These are phyloP conservation scores for Peromyscus californicus DNA, from an alignment of 2,113 vertebrate species.

Conservation along the genomic window DNA sequence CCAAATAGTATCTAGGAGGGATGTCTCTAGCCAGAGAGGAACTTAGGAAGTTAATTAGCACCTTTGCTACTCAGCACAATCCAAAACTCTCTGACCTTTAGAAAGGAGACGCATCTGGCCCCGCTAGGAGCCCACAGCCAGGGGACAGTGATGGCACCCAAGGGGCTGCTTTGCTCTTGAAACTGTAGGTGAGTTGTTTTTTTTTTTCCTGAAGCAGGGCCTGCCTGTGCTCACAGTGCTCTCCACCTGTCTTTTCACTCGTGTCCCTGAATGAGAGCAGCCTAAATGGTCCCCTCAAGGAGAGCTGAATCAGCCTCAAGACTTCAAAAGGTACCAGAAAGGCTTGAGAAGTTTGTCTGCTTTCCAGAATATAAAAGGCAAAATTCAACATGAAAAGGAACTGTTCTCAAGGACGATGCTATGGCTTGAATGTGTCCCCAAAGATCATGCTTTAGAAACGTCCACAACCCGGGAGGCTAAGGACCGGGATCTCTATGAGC, in stretches of 20 bases:
- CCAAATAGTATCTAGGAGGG: background rate
- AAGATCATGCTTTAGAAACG: background rate
- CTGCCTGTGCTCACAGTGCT: background rate
- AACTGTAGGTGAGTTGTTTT: background rate
- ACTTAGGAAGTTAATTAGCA: background rate
- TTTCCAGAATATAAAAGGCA: background rate
- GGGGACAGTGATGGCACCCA: background rate
- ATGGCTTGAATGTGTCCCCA: background rate
- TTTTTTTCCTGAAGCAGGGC: background rate
- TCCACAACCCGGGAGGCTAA: background rate
- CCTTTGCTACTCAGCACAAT: conserved; percentile 42
- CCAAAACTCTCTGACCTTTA: background rate
- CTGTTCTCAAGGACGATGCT: background rate
- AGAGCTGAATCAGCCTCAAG: background rate
- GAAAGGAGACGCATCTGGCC: background rate
- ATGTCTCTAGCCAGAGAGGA: background rate
- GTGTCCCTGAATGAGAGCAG: too few species aligned
- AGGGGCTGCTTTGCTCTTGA: background rate
- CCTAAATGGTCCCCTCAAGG: too few species aligned
- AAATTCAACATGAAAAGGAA: background rate
- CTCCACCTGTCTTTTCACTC: background rate
- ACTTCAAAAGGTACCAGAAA: background rate
- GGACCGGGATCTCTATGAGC: background rate
- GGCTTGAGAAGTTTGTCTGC: background rate
- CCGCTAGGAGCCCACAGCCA: background rate